Evolutionary conservation across 2,888 invertebrate species (phyloP).

Genomic region (Strigamia transsilvanica): DNA sequence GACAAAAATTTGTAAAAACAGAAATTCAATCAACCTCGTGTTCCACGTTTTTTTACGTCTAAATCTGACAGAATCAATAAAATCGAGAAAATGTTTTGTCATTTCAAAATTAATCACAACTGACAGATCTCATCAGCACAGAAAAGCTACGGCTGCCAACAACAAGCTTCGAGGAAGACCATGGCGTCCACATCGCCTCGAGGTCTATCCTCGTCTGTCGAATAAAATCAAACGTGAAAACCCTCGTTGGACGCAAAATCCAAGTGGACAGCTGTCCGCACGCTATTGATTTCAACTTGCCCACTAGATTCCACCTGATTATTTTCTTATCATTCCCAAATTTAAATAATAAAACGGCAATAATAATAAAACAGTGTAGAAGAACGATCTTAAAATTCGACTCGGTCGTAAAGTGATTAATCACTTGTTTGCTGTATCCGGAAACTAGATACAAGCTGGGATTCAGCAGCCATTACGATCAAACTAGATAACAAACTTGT

Average conservation of each 20-base stretch:
- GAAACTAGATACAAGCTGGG: constrained; percentile 14
- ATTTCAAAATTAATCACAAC: constrained; percentile 24
- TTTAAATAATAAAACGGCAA: not conserved
- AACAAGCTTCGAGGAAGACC: not conserved
- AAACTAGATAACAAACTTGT: constrained; percentile 15
- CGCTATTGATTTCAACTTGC: constrained; percentile 8
- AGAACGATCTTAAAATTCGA: constrained; percentile 30
- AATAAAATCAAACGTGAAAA: constrained; percentile 16
- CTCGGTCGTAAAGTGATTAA: constrained; percentile 10
- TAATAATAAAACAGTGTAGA: not conserved
- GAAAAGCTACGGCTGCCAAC: not conserved
- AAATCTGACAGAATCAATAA: constrained; percentile 7
- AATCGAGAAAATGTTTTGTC: not conserved
- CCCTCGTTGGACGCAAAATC: not conserved
- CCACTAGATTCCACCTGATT: not conserved
- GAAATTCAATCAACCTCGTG: not conserved
- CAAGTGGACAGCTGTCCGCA: constrained; percentile 21
- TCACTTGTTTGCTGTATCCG: not conserved
- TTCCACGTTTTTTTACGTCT: not conserved
- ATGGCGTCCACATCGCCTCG: not conserved
- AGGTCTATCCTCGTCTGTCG: constrained; percentile 18
- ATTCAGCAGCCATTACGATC: constrained; percentile 30
- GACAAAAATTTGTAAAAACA: not conserved
- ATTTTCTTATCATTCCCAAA: not conserved
- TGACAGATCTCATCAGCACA: constrained; percentile 5